Conservation (phyloP, 2,113 vertebrate species). For the Tetrax tetrax region DNA sequence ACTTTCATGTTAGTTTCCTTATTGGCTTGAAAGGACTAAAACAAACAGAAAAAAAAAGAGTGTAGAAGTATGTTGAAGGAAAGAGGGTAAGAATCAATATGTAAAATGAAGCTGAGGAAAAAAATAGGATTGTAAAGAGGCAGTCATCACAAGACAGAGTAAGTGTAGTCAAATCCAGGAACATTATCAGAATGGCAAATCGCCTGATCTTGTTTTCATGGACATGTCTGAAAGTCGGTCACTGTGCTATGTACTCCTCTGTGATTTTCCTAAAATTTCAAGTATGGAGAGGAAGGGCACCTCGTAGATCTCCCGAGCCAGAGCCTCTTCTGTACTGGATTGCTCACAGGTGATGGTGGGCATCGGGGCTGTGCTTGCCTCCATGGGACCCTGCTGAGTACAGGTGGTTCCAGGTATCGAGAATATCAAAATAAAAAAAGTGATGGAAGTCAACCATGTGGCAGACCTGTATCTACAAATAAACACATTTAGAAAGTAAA, state of each 20-base stretch:
- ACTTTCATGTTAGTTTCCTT: not conserved
- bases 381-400: rapidly evolving
- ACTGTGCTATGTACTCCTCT: not conserved
- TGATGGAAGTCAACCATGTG: not conserved
- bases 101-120: not conserved
- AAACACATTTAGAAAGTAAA: not conserved
- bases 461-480: not conserved
- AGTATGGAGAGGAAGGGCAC: not conserved
- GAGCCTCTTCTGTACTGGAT: not conserved
- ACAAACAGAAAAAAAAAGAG: not conserved
- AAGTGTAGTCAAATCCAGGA: not conserved
- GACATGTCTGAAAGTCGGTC: not conserved
- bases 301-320: not conserved
- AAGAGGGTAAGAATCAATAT: not conserved
- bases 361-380: not conserved
- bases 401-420: not conserved
- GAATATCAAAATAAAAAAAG: not conserved
- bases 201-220: not conserved
- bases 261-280: not conserved
- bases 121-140: not conserved
- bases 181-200: not conserved
- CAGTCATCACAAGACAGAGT: not conserved
- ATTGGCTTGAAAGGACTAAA: not conserved
- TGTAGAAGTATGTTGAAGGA: not conserved
- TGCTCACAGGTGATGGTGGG: not conserved